Base-by-base conservation (phyloP, 2,113 vertebrate species). In the Takifugu flavidus region DNA sequence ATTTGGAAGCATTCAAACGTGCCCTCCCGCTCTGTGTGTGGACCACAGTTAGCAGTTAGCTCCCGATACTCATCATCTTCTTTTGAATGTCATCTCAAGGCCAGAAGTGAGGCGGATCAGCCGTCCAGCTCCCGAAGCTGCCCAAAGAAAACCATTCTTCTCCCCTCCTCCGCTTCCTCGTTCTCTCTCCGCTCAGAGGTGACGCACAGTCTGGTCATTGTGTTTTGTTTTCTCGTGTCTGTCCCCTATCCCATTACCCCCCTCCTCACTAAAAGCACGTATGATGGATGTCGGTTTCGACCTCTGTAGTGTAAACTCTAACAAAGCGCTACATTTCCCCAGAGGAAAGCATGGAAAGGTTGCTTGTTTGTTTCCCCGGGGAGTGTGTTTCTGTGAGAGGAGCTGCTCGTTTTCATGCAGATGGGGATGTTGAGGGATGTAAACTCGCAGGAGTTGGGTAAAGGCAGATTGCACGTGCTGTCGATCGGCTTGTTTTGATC, bases 91-190 rank as follows among this genome's bases (percentile, higher is more conserved):
- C 90, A 74, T 82, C 77, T 87, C 75, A 98, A 98, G 97, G 89
- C 90, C 90, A 94, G 89, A 79, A 86, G 72, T 84, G 92, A 56
- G 77, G 91, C 88, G 60, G 90, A 93, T 39, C 84, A 73, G 14
- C 59, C 47, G 70, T 74, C 60, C 79, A 64, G 49, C 77, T 80
- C 73, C 87, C 93, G 95, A 89, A 95, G 93, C 90, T 98, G 96
- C 86, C 96, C 96, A 80, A 98, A 98, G 97, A 98, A 96, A 94
- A 94, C 95, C 89, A 96, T 99, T 92, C 92, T 93, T 72, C 95
- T 99, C 52, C 88, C 89, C 77, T 86, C 93, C 82, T 92, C 90
- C 88, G 80, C 92, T 87, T 91, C 93, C 72, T 91, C 91, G 85
- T 88, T 93, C 80, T 92, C 87, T 87, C 89, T 88, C 53, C 92